Evolutionary conservation across 2,113 vertebrate species (phyloP).

Genomic region (Cranoglanis bouderius): DNA sequence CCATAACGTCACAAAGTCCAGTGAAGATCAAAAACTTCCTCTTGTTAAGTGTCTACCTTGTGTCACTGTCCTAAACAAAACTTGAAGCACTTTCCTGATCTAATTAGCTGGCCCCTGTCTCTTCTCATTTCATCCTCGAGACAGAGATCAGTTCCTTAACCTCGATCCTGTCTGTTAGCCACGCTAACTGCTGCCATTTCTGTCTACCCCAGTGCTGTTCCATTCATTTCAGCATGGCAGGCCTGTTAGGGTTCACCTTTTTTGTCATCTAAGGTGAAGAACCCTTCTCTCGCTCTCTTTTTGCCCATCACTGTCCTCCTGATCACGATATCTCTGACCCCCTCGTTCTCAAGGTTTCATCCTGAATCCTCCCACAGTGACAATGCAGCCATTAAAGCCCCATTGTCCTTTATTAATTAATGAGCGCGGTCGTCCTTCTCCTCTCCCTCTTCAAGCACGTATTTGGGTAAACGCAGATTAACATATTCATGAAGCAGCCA

Average conservation of each 20-base stretch:
- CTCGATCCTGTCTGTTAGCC: slow-evolving; percentile 39
- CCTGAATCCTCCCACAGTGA: slow-evolving; percentile 51
- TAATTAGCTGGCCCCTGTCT: slow-evolving; percentile 38
- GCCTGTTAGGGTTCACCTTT: slow-evolving; percentile 42
- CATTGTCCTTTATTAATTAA: slow-evolving; percentile 78
- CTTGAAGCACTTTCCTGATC: not conserved
- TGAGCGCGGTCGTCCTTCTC: slow-evolving; percentile 60
- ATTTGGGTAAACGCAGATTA: slow-evolving; percentile 72
- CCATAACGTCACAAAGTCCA: slow-evolving; percentile 1
- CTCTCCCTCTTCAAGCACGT: slow-evolving; percentile 23
- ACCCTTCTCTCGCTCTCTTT: slow-evolving; percentile 23
- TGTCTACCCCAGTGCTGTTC: slow-evolving; percentile 37
- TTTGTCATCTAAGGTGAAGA: slow-evolving; percentile 39
- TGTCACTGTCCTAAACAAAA: slow-evolving; percentile 19
- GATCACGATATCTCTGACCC: slow-evolving; percentile 29
- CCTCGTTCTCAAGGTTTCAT: slow-evolving; percentile 32
- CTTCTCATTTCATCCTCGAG: slow-evolving; percentile 13
- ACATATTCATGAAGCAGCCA: slow-evolving; percentile 80
- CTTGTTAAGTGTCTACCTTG: slow-evolving; percentile 21
- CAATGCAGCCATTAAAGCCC: slow-evolving; percentile 66
- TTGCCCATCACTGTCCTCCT: slow-evolving; percentile 31
- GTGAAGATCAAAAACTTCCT: slow-evolving; percentile 3
- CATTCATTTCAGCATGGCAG: slow-evolving; percentile 23
- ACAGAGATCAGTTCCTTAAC: slow-evolving; percentile 46
- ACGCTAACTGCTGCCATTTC: slow-evolving; percentile 12